Conservation (phyloP, 2,113 vertebrate species). For the Leptodactylus fuscus region DNA sequence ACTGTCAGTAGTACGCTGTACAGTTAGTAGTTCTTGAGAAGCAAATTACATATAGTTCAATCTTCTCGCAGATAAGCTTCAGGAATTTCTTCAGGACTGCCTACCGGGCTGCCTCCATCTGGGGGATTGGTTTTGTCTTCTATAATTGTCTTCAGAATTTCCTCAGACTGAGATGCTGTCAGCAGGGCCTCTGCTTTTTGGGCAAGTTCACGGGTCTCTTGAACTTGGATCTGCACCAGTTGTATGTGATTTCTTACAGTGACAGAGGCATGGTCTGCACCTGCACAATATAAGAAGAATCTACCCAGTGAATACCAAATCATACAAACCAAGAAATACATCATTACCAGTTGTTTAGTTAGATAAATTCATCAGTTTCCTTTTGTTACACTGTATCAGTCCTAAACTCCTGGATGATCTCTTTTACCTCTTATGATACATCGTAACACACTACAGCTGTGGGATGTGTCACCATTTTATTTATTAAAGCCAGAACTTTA, state of each 20-base stretch:
- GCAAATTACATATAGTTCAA: constrained; percentile 61
- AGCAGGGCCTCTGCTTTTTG: constrained; percentile 85
- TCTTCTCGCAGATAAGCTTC: constrained; percentile 82
- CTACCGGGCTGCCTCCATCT: constrained; percentile 21
- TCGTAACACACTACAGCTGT: too few species aligned
- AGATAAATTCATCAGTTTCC: too few species aligned
- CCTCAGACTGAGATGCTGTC: constrained; percentile 85
- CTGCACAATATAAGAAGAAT: constrained; percentile 69
- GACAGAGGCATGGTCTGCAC: constrained; percentile 86
- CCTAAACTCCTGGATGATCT: too few species aligned
- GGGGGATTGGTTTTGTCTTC: constrained; percentile 64
- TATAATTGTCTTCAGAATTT: constrained; percentile 68
- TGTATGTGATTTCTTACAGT: constrained; percentile 82
- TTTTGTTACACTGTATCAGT: too few species aligned
- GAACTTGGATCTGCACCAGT: constrained; percentile 83
- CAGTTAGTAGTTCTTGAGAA: not conserved
- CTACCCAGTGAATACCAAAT: not conserved
- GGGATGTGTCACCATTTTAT: too few species aligned
- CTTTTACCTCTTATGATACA: too few species aligned
- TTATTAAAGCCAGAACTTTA: too few species aligned
- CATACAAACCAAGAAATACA: not conserved
- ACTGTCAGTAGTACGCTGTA: not conserved
- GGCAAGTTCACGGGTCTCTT: constrained; percentile 81
- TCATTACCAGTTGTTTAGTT: too few species aligned
- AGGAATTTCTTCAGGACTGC: constrained; percentile 62